Evolutionary conservation across 2,888 invertebrate species (phyloP), one percentile per base, ranked within the genome.

Genomic region (Pheosia tremula): DNA sequence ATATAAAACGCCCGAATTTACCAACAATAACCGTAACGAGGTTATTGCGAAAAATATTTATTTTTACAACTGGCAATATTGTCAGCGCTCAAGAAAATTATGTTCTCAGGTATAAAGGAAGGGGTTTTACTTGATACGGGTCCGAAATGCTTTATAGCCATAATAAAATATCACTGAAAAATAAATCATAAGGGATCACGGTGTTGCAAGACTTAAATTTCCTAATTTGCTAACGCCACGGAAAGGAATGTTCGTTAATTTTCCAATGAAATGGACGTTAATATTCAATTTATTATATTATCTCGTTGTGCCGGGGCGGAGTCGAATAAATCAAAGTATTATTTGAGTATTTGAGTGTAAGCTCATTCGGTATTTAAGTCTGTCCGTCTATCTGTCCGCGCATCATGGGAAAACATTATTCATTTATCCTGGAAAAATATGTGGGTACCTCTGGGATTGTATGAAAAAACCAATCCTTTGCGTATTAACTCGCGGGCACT

Each of bases 81-180:
- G 82, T 85, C 83, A 78, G 76, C 78, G 77, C 70, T 75, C 69
- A 72, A 80, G 73, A 80, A 81, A 82, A 82, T 82, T 84, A 83
- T 83, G 78, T 82, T 76, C 77, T 72, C 72, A 76, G 72, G 80
- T 76, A 82, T 79, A 83, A 83, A 81, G 75, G 79, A 83, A 83
- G 79, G 84, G 82, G 80, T 85, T 82, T 72, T 8, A n/a, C 80
- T 79, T 78, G 79, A 79, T 79, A 72, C 76, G 78, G 75, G 79
- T 78, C 80, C 71, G 74, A 79, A 81, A 84, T 88, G 81, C 83
- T 90, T 90, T 88, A 91, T 88, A 74, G 80, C 79, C 71, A 77
- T 86, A 83, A 88, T 89, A 90, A 90, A 89, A 89, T 85, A 87
- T 86, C 78, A 85, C 84, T 79, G 81, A 74, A 70, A 66, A 78